Conservation (phyloP, 2,113 vertebrate species). For the Sphyrna mokarran region DNA sequence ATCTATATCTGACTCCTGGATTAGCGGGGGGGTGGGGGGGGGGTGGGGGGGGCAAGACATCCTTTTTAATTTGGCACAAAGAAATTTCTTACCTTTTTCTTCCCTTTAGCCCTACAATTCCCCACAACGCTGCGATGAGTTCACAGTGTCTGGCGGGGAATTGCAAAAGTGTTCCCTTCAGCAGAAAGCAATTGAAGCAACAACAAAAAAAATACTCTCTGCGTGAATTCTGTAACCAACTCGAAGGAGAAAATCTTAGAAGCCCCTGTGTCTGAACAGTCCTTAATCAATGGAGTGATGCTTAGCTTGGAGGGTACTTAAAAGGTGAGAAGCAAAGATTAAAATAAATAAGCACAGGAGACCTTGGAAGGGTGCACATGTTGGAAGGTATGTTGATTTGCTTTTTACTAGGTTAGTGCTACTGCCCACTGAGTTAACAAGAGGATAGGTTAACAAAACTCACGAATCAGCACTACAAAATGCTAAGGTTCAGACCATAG, state of each 20-base stretch:
- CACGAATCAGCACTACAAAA: not conserved
- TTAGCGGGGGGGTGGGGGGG: not conserved
- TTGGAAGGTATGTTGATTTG: not conserved
- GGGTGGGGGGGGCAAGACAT: not conserved
- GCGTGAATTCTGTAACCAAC: not conserved
- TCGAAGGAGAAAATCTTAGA: not conserved
- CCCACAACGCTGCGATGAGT: not conserved
- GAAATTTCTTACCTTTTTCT: not conserved
- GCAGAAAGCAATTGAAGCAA: not conserved
- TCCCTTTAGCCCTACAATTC: not conserved
- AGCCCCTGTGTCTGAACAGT: not conserved
- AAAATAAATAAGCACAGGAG: not conserved
- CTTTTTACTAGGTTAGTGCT: not conserved
- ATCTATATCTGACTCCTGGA: not conserved
- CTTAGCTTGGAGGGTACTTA: not conserved
- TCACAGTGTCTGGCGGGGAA: not conserved
- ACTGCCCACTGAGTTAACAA: not conserved
- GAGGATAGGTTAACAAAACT: not conserved
- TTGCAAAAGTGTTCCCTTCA: not conserved
- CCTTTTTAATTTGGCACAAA: not conserved
- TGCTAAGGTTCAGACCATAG: not conserved
- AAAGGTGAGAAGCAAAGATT: not conserved
- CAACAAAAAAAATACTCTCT: not conserved
- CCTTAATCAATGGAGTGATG: not conserved
- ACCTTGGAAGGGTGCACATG: not conserved